Conservation (phyloP, 2,888 invertebrate genomes). For the Himalopsyche japonica region DNA sequence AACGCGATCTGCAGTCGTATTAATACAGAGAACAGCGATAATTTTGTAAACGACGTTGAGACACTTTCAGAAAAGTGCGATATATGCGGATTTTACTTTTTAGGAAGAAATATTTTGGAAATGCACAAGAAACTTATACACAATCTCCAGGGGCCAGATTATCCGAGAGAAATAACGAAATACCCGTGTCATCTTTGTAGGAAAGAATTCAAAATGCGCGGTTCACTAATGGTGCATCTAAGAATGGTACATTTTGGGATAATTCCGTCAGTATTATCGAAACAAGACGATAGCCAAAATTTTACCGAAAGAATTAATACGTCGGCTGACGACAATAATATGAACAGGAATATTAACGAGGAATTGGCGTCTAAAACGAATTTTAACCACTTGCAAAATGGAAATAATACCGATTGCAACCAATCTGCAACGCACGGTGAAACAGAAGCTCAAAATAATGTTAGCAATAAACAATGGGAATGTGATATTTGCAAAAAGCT, state of each 20-base stretch:
- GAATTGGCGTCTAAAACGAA: not conserved
- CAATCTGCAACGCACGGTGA: not conserved
- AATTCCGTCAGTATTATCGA: slow-evolving; percentile 29
- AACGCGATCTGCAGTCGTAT: not conserved
- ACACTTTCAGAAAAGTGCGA: slow-evolving; percentile 55
- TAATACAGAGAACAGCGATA: not conserved
- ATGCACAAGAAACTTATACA: slow-evolving; percentile 78
- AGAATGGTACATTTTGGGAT: slow-evolving; percentile 76
- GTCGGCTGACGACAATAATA: not conserved
- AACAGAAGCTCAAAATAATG: not conserved
- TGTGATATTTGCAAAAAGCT: slow-evolving; percentile 83
- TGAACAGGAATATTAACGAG: not conserved
- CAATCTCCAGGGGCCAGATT: slow-evolving; percentile 51
- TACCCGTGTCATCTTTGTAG: slow-evolving; percentile 78
- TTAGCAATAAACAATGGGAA: slow-evolving; percentile 79
- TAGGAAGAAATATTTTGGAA: slow-evolving; percentile 68
- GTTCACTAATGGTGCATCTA: slow-evolving; percentile 80
- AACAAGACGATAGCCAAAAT: slow-evolving; percentile 15
- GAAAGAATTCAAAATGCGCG: slow-evolving; percentile 80
- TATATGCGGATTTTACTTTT: slow-evolving; percentile 73
- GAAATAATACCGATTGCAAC: not conserved
- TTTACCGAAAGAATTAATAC: not conserved
- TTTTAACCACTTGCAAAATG: not conserved
- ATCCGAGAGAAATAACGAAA: slow-evolving; percentile 51
- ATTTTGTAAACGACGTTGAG: not conserved